Evolutionary conservation across 2,113 vertebrate genomes (phyloP), one percentile per base, ranked within the genome.

Genomic region (Macquaria ambigua): DNA sequence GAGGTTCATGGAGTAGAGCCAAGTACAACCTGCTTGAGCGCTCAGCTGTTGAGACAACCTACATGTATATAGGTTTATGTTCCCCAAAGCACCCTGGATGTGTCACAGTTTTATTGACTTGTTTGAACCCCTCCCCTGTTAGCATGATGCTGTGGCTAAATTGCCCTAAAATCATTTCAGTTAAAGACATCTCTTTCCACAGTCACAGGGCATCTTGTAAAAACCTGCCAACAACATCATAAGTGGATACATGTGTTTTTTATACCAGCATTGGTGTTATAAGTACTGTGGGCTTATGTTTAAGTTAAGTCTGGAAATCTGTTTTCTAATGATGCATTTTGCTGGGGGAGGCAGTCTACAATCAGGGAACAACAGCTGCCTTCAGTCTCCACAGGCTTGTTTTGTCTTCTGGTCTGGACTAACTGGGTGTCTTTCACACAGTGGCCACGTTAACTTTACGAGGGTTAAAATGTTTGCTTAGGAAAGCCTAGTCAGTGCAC

Each of bases 31-130:
- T 74, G 81, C 28, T 73, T 43, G n/a, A 37, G 14, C 14, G 28
- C 76, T 78, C 73, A 79, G 79, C 79, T 82, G 72, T 71, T 69
- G 11, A 77, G 16, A 52, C 23, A 77, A 18, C 10, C 28, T 52
- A 37, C 28, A 83, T 82, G 41, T 72, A 25, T 72, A 25, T 53
- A 80, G 12, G n/a, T 68, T 3, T 69, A 68, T 25, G n/a, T 25
- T 66, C 14, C 23, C 12, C 3, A 52, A 56, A 61, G 46, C 23
- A 67, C 41, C n/a, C 64, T 46, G 20, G 23, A 58, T 39, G 8
- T 25, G 63, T 64, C 69, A 71, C 34, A 75, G 6, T 81, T 92
- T 90, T 89, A 91, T 90, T 56, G 85, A 88, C 77, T 86, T 89
- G 81, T 84, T 74, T 77, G 68, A 88, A 56, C 62, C 59, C 41